Base-by-base conservation (phyloP, 2,113 vertebrate species). In the Oncorhynchus keta region DNA sequence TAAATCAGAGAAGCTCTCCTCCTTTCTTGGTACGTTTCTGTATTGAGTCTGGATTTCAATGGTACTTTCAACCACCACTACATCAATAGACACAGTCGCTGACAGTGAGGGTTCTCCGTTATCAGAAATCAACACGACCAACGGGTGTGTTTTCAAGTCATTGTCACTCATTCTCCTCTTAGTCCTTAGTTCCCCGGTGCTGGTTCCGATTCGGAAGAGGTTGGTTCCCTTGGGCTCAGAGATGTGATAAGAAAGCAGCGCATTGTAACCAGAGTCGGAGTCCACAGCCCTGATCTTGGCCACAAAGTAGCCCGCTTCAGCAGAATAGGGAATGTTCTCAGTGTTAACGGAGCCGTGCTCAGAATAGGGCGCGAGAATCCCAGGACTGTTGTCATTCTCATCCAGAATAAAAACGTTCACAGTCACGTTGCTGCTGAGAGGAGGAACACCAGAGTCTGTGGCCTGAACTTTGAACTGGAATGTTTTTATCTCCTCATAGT, bases 321-420 rank as follows among this genome's bases (percentile, higher is more conserved):
- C 93, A 83, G 93, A 91, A 78, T 89, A 86, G 20, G 94, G 89
- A 75, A 95, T 89, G n/a, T 90, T 84, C 82, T 95, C 94, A 84
- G 86, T 1, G 92, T 91, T 70, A 89, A 2, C 0, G 84, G 93
- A 81, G 32, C 93, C 93, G 2, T 94, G 94, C 71, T 86, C 89
- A 78, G 87, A 85, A 76, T 70, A 85, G 5, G 94, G 95, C 65
- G 93, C 91, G 49, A 95, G 87, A 81, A 96, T 90, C 69, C 86
- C 73, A 0, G 94, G 94, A 24, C 89, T 89, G 24, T 87, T 87
- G 83, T 87, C 85, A 32, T 84, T 87, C 51, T 83, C 80, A 71
- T 87, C 85, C 80, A 87, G 72, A 4, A 89, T 76, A 32, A 82
- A 84, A 35, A 89, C 75, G 16, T 89, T 92, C 0, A 92, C 85